Percentiles rank a stretch among this genome's conserved stretches.
Evolutionary conservation across 2,888 invertebrate genomes (phyloP).

Genomic region (Platynereis dumerilii): DNA sequence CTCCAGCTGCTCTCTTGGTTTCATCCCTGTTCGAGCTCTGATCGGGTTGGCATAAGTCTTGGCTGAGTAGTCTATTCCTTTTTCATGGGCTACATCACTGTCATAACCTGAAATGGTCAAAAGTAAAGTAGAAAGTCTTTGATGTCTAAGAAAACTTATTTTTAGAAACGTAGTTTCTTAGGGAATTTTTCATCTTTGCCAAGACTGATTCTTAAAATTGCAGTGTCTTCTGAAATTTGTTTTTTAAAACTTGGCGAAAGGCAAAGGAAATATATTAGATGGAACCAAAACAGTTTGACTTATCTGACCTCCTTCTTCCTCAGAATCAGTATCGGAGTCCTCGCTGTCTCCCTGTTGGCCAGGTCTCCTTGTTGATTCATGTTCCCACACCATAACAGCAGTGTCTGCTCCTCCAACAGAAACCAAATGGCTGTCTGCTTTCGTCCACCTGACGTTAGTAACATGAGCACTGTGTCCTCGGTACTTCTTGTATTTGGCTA

Average conservation of each 20-base stretch:
- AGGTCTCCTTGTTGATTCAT: conserved; percentile 35
- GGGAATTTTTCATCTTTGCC: too few species aligned
- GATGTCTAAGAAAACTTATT: too few species aligned
- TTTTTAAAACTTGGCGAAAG: too few species aligned
- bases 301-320: conserved; percentile 58
- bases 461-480: conserved; percentile 65
- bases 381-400: conserved; percentile 63
- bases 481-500: conserved; percentile 63
- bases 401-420: conserved; percentile 64
- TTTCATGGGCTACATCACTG: conserved; percentile 63
- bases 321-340: conserved; percentile 62
- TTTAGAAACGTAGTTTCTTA: too few species aligned
- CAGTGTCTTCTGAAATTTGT: too few species aligned
- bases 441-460: conserved; percentile 63
- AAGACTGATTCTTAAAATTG: too few species aligned
- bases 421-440: conserved; percentile 56
- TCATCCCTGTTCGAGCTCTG: conserved; percentile 50
- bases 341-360: conserved; percentile 56
- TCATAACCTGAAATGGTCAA: conserved; percentile 55
- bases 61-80: conserved; percentile 59
- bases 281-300: too few species aligned
- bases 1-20: conserved; percentile 54
- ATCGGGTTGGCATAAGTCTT: conserved; percentile 60
- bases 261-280: too few species aligned
- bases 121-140: too few species aligned